These are phyloP conservation scores for Dryoscopus gambensis DNA, from an alignment of 2,113 vertebrate species.

Conservation along the genomic window DNA sequence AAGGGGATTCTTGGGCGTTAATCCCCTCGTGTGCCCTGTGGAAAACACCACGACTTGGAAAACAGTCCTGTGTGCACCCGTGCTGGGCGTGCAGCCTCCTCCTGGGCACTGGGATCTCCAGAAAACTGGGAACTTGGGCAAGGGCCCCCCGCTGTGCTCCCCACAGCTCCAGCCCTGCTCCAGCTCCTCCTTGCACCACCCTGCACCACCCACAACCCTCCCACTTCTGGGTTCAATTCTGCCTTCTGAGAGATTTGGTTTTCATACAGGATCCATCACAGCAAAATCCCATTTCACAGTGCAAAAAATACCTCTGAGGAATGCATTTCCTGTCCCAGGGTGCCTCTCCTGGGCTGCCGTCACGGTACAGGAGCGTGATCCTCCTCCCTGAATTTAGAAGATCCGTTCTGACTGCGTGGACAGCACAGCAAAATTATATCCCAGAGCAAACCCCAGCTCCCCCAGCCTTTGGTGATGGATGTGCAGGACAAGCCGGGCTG, in stretches of 20 bases:
- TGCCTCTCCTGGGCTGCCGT: not conserved
- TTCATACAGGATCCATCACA: not conserved
- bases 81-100: not conserved
- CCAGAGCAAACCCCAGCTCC: not conserved
- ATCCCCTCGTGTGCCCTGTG: not conserved
- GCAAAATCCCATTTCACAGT: not conserved
- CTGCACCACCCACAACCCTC: no score
- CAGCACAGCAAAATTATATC: not conserved
- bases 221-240: accelerated
- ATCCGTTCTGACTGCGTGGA: accelerated
- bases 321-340: not conserved
- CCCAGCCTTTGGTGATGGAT: not conserved
- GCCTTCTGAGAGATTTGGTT: not conserved
- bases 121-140: accelerated
- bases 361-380: accelerated
- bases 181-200: not conserved
- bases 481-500: not conserved
- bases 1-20: not conserved
- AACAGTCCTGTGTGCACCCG: no score
- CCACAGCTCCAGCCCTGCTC: not conserved
- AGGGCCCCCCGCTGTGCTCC: not conserved
- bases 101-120: not conserved
- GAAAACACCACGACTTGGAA: not conserved
- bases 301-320: not conserved
- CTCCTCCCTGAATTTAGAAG: not conserved